These are phyloP conservation scores for Syndactyla subalaris DNA, from an alignment of 2,797 vertebrate species.

Conservation along the genomic window DNA sequence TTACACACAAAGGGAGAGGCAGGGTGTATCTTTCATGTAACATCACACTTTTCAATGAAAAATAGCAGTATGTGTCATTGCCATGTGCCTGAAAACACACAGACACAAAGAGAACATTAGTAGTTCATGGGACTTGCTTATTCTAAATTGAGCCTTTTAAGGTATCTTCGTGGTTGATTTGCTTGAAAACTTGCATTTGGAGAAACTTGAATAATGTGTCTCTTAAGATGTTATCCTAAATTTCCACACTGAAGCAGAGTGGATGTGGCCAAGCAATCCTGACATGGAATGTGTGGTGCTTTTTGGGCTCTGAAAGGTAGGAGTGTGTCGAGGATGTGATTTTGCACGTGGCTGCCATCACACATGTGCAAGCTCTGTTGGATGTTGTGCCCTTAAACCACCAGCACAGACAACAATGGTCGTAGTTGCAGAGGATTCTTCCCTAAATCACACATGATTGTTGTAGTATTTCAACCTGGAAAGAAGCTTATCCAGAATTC, in stretches of 20 bases:
- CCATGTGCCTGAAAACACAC: neutral
- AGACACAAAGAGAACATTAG: neutral
- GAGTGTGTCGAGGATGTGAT: neutral
- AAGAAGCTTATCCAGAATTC: neutral
- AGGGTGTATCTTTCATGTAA: constrained; percentile 70
- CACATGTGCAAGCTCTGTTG: neutral
- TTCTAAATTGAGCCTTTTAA: neutral
- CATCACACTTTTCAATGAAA: constrained; percentile 55
- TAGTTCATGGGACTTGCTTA: neutral
- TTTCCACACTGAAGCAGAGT: neutral
- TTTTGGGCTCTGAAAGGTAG: neutral
- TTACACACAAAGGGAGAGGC: constrained; percentile 68
- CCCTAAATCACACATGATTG: neutral
- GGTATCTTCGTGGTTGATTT: neutral
- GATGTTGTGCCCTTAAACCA: neutral
- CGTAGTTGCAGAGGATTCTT: neutral
- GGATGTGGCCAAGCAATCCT: neutral
- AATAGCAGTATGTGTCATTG: constrained; percentile 39
- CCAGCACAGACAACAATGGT: neutral
- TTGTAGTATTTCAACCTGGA: neutral
- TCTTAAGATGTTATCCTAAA: neutral
- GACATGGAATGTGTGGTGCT: neutral
- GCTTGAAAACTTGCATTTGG: neutral
- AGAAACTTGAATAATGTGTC: accelerated
- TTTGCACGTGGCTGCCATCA: neutral